phyloP scores from a whole-genome alignment of 2,113 vertebrate genomes.

The Brachypodius melanocephalos region DNA sequence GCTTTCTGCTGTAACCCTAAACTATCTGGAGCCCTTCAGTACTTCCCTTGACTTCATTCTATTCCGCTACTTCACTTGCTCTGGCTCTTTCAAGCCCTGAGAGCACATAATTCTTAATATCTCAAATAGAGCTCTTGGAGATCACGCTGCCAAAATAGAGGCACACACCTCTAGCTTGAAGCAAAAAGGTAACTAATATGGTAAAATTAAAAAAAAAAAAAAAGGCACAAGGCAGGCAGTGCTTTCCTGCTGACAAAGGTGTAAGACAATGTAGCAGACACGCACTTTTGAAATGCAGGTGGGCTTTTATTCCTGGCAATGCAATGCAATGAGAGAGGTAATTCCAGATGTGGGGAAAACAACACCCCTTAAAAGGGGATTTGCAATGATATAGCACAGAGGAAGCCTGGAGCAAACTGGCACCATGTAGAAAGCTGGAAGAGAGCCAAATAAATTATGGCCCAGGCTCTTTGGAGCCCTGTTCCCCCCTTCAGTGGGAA shows the following conservation, averaged over 20 bases:
- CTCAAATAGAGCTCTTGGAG: neutral
- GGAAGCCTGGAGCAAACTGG: neutral
- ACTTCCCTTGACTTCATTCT: neutral
- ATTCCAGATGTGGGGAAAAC: neutral
- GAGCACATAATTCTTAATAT: fast-evolving
- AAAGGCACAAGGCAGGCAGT: neutral
- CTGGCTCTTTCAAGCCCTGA: neutral
- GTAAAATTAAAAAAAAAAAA: neutral
- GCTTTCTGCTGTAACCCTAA: neutral
- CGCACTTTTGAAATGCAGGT: neutral
- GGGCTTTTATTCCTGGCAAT: neutral
- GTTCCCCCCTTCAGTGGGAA: neutral
- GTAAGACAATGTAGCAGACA: neutral
- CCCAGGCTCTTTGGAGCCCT: neutral
- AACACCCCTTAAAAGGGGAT: neutral
- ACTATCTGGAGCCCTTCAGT: neutral
- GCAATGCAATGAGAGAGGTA: neutral
- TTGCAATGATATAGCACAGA: neutral
- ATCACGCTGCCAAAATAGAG: neutral
- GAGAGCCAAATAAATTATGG: neutral
- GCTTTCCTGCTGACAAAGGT: neutral
- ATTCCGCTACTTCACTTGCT: neutral
- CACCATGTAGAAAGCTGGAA: neutral
- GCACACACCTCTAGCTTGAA: neutral
- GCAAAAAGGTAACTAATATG: neutral